Evolutionary conservation across 2,888 invertebrate species (phyloP).

Genomic region (Harpalus rufipes): DNA sequence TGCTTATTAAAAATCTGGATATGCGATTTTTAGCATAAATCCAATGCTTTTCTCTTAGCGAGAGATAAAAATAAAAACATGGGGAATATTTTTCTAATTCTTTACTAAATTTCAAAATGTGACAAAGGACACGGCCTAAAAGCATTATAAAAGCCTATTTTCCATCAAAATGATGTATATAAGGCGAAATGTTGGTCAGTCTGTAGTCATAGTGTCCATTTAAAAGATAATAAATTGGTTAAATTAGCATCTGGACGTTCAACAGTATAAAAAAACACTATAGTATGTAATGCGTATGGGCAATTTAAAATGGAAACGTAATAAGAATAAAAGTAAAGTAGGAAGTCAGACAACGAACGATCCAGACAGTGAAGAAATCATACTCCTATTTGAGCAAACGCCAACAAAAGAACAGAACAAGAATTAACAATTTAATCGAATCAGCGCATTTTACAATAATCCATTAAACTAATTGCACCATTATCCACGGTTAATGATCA

Average conservation of each 20-base stretch:
- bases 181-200: too few species aligned
- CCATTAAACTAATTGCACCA: constrained; percentile 61
- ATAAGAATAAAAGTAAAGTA: constrained; percentile 1
- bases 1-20: too few species aligned
- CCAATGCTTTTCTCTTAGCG: too few species aligned
- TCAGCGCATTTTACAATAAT: constrained; percentile 51
- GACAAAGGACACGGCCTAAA: too few species aligned
- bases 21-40: too few species aligned
- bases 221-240: background rate
- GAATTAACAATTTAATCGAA: constrained; percentile 48
- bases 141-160: too few species aligned
- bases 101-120: too few species aligned
- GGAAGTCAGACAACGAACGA: background rate
- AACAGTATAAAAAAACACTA: background rate
- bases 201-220: too few species aligned
- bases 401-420: constrained; percentile 10
- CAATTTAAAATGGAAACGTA: background rate
- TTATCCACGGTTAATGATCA: constrained; percentile 57
- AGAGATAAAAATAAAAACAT: too few species aligned
- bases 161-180: too few species aligned
- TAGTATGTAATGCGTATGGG: background rate
- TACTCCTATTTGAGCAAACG: background rate
- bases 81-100: too few species aligned
- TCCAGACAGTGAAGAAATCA: background rate
- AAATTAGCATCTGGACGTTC: background rate